Base-by-base conservation (phyloP, 2,888 invertebrate species). In the Agrochola lychnidis region DNA sequence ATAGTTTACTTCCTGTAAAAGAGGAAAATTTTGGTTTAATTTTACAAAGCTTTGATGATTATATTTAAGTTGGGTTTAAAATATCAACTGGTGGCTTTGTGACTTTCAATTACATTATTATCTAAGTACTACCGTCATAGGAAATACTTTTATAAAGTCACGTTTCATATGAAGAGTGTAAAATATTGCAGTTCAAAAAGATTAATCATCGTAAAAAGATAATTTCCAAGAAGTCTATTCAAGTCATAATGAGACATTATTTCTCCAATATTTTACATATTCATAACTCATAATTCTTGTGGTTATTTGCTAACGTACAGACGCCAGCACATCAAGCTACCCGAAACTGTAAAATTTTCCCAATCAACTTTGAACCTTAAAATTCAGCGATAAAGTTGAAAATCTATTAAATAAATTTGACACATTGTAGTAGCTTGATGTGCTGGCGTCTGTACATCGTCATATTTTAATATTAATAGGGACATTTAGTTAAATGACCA, bases 1-100 rank as follows among this genome's bases (percentile, higher is more conserved):
- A 12, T 89, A 87, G 72, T 92, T 90, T 48, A 94, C 90, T 90
- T 95, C 95, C 95, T 96, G 93, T 14, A 91, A 92, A 83, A 42
- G 9, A 73, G 62, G 64, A 63, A 62, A 67, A 56, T 30, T 30
- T n/a, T 10, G 12, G 45, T 30, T 76, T 62, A 51, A 70, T 70
- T n/a, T 70, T 62, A 61, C 56, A 78, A 62, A 57, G 48, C n/a
- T 40, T 57, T 22, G 22, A 3, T 12, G 57, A 57, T 36, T 67
- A 42, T 7, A 59, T 56, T 79, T 70, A 56, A 57, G 16, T 69
- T 61, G 4, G n/a, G 2, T 48, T 56, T 74, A 51, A 67, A 59
- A 70, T 61, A 53, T 63, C 74, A 62, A n/a, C 59, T 14, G 36
- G 16, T 14, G 0, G 73, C 64, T 72, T 51, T 72, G 45, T 70